Evolutionary conservation across 2,113 vertebrate species (phyloP).

Genomic region (Setophaga coronata): DNA sequence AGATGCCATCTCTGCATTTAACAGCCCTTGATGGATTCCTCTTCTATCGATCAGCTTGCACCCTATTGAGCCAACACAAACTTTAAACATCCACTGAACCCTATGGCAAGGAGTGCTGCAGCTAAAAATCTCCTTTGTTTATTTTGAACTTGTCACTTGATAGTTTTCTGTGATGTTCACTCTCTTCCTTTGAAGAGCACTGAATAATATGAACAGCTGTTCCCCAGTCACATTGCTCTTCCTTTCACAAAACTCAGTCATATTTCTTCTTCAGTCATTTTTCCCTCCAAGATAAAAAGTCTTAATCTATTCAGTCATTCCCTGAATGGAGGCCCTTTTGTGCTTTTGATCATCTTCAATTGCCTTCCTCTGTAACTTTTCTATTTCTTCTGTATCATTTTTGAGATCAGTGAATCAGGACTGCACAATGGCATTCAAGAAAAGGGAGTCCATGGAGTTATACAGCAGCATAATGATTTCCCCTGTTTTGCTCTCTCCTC

Average conservation of each 20-base stretch:
- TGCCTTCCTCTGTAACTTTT: slow-evolving; percentile 35
- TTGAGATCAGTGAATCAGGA: slow-evolving; percentile 36
- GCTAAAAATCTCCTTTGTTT: background rate
- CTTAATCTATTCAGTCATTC: slow-evolving; percentile 34
- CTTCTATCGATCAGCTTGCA: background rate
- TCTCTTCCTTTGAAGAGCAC: slow-evolving; percentile 14
- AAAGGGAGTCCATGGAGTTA: background rate
- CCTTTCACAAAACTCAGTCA: background rate
- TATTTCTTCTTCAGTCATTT: slow-evolving; percentile 24
- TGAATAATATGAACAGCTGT: slow-evolving; percentile 37
- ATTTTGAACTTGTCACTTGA: slow-evolving; percentile 16
- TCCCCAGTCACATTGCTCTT: background rate
- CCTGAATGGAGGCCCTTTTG: slow-evolving; percentile 27
- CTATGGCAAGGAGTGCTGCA: background rate
- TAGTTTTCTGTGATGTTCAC: background rate
- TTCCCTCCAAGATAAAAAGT: slow-evolving; percentile 15
- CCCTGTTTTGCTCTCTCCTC: slow-evolving; percentile 16
- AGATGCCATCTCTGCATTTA: background rate
- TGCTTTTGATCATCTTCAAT: slow-evolving; percentile 52
- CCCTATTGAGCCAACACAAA: background rate
- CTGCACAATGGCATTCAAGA: slow-evolving; percentile 7
- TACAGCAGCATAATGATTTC: background rate
- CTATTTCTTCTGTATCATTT: slow-evolving; percentile 10
- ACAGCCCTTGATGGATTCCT: background rate
- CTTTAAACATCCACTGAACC: background rate